Conservation (phyloP, 64 coral and sea anemone genomes). For the Orbicella faveolata region DNA sequence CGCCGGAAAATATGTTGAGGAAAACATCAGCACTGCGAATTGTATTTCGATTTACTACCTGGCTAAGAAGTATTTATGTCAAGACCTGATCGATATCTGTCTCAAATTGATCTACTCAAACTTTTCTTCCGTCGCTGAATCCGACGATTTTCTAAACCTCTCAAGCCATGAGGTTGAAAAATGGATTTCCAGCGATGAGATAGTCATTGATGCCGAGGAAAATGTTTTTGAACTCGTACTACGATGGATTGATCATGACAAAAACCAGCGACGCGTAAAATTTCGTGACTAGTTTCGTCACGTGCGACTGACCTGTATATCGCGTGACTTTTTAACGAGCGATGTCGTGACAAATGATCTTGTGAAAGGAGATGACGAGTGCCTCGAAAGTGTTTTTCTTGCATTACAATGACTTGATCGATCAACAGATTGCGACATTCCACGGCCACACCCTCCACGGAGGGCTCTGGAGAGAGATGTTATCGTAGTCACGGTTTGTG, state of each 20-base stretch:
- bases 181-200: slow-evolving; percentile 32
- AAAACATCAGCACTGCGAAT: slow-evolving; percentile 2
- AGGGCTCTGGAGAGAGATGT: neutral
- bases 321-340: neutral
- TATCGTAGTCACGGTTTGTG: neutral
- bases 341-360: slow-evolving; percentile 22
- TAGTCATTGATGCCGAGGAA: slow-evolving; percentile 18
- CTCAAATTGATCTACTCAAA: slow-evolving; percentile 27
- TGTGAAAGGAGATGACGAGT: neutral
- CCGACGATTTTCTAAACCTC: neutral
- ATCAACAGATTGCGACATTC: neutral
- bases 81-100: neutral
- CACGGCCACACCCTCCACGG: neutral
- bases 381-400: neutral
- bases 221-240: slow-evolving; percentile 14
- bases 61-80: slow-evolving; percentile 1
- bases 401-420: neutral
- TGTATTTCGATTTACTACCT: slow-evolving; percentile 10
- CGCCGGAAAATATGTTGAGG: slow-evolving; percentile 27
- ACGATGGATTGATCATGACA: slow-evolving; percentile 1
- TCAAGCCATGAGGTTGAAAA: neutral
- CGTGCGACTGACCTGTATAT: slow-evolving; percentile 19
- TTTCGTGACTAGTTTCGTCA: slow-evolving; percentile 2
- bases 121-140: slow-evolving; percentile 18
- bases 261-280: neutral